phyloP scores from a whole-genome alignment of 1,140 invertebrate genomes.

The Drepana arcuata region DNA sequence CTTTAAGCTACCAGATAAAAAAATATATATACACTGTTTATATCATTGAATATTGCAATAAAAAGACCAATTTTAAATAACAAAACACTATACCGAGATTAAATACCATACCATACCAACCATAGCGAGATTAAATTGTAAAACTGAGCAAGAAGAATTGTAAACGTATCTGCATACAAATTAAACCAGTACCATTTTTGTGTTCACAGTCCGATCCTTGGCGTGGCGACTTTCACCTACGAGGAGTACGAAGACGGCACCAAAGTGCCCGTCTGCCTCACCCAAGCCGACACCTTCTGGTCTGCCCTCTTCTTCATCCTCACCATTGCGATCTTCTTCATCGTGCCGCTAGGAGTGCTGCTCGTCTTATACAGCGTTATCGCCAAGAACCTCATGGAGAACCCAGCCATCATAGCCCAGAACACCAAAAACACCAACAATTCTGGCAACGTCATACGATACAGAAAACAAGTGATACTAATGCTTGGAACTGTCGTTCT shows the following conservation, averaged over 20 bases:
- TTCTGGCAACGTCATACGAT: constrained; percentile 66
- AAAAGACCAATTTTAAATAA: too few relatives aligned
- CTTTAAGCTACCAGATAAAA: too few relatives aligned
- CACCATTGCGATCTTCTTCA: constrained; percentile 87
- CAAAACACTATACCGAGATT: too few relatives aligned
- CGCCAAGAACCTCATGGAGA: constrained; percentile 85
- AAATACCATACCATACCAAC: too few relatives aligned
- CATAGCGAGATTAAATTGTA: too few relatives aligned
- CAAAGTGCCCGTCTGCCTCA: constrained; percentile 81
- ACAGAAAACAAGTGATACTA: constrained; percentile 85
- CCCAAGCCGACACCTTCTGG: constrained; percentile 81
- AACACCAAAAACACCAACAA: constrained; percentile 69
- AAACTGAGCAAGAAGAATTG: too few relatives aligned
- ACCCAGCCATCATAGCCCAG: constrained; percentile 78
- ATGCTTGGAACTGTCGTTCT: constrained; percentile 92
- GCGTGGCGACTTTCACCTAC: constrained; percentile 80
- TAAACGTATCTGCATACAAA: too few relatives aligned
- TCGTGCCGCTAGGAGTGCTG: constrained; percentile 85
- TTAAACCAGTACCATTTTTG: too few relatives aligned
- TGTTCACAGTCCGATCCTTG: constrained; percentile 83
- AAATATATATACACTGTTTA: too few relatives aligned
- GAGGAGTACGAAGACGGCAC: constrained; percentile 80
- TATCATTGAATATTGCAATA: too few relatives aligned
- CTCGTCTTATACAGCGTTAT: constrained; percentile 88
- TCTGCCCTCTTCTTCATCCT: constrained; percentile 83